Percentiles rank a stretch among this genome's conserved stretches.
These are phyloP conservation scores for Drosophila ohnishii DNA, from an alignment of 1,140 invertebrate species.

Conservation along the genomic window DNA sequence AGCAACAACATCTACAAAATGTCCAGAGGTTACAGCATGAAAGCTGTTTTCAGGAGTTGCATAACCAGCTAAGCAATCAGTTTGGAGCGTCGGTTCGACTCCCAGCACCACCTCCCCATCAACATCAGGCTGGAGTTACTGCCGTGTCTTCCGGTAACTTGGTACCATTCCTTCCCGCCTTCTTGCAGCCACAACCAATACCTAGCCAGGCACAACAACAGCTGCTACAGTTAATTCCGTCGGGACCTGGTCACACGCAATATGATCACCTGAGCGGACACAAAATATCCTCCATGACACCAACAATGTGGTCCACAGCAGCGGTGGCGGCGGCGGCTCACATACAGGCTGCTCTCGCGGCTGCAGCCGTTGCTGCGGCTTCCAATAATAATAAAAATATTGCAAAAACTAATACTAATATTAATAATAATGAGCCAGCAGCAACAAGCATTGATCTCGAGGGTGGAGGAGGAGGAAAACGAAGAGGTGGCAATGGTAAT, in stretches of 20 bases:
- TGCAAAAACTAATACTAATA: slow-evolving; percentile 29
- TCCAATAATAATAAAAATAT: slow-evolving; percentile 45
- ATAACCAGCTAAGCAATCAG: slow-evolving; percentile 64
- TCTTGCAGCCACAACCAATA: slow-evolving; percentile 55
- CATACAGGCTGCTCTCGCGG: slow-evolving; percentile 76
- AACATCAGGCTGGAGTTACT: slow-evolving; percentile 30
- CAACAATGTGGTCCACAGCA: slow-evolving; percentile 77
- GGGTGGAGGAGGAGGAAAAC: slow-evolving; percentile 12
- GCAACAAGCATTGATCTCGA: slow-evolving; percentile 18
- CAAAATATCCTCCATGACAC: slow-evolving; percentile 57
- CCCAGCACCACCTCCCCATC: slow-evolving; percentile 32
- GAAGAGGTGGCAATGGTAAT: slow-evolving; percentile 15
- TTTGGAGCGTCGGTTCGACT: slow-evolving; percentile 39
- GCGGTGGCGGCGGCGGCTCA: slow-evolving; percentile 74
- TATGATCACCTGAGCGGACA: slow-evolving; percentile 28
- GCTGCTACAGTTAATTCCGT: slow-evolving; percentile 47
- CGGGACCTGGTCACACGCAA: slow-evolving; percentile 23
- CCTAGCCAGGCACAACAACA: slow-evolving; percentile 48
- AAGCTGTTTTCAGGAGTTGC: slow-evolving; percentile 65
- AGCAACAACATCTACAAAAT: slow-evolving; percentile 61
- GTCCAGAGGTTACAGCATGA: slow-evolving; percentile 65
- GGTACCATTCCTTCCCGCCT: slow-evolving; percentile 69
- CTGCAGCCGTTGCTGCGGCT: slow-evolving; percentile 65
- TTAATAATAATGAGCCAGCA: slow-evolving; percentile 34
- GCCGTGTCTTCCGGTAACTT: slow-evolving; percentile 32